Base-by-base conservation (phyloP, 2,888 invertebrate species). In the Fragum sueziense region DNA sequence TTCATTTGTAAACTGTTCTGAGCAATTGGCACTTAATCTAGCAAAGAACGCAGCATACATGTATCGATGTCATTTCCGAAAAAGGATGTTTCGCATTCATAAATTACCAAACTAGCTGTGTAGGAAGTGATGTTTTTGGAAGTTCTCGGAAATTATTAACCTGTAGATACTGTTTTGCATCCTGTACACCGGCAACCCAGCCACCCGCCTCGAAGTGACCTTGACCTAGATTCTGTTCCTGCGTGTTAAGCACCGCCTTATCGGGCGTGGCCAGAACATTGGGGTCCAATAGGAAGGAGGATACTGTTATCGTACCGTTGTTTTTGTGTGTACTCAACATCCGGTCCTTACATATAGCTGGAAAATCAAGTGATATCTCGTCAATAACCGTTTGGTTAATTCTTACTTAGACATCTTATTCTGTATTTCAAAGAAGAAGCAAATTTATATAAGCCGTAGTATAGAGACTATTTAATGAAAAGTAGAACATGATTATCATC, bases 151-250 rank as follows among this genome's bases (percentile, higher is more conserved):
- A 9, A 9, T 20, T 22, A 25, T n/a, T 62, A 37, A 83, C 83
- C 83, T 84, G 83, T 47, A 78, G 69, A 61, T 71, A 84, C 47
- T 80, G 83, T 25, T 70, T 54, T 17, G 67, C 62, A 51, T 84
- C 79, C 25, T 76, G 68, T 33, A 67, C 51, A 17, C 72, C 83
- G 9, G 83, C 78, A 2, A 79, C 76, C 83, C 83, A 84, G 2
- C 78, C 72, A 3, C 83, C 83, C 17, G 80, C 76, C n/a, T 70
- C 57, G n/a, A 70, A 52, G 33, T 74, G 76, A 20, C 82, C 82
- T 34, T 74, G 76, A 7, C 57, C 51, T 54, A 76, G 77, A 27
- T 27, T 70, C 27, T 62, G 62, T 59, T 82, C 74, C 22, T 69
- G 25, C 4, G 74, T 75, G 52, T 82, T 52, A 1, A 82, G 71